Base-by-base conservation (phyloP, 2,888 invertebrate species). In the Bugula neritina region DNA sequence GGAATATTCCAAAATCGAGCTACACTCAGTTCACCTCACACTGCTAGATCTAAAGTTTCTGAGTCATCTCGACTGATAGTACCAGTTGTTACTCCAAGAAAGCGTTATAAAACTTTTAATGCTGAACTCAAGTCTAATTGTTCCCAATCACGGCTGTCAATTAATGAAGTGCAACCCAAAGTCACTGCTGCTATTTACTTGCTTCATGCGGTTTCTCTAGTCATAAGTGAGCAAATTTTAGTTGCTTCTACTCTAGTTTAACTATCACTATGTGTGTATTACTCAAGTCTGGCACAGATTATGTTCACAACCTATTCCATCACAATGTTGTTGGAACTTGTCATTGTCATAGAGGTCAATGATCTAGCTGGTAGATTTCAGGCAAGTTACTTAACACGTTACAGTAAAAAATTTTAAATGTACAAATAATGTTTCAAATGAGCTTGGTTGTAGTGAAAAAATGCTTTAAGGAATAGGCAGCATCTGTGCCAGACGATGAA, bases 121-220 rank as follows among this genome's bases (percentile, higher is more conserved):
- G 5, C 35, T 29, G 3, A 69, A 69, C 29, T 25, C 23, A 17
- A 17, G 13, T 17, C 17, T 25, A 58, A 58, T 17, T n/a, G 31
- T 35, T 3, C 29, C 29, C 21, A 69, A 29, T 69, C 34, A 69
- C 29, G 34, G 21, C 31, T 13, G 1, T 25, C 34, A 13, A 69
- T 21, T 5, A 63, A 63, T 63, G 29, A 21, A 27, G 21, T 29
- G 13, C 21, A n/a, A 34, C 63, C 63, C 3, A 21, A 63, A 13
- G 63, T 63, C 31, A 63, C 63, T 63, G 31, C 27, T 13, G 63
- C 63, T 13, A 31, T 63, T 10, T 63, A 63, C n/a, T 5, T 63
- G 13, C 27, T 63, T 2, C 63, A 63, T 13, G 10, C 31, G 13
- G 2, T 63, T 5, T 21, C 63, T 31, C 3, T 27, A 2, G n/a